These are phyloP conservation scores for Tetropium fuscum DNA, from an alignment of 2,888 invertebrate species.

Conservation along the genomic window DNA sequence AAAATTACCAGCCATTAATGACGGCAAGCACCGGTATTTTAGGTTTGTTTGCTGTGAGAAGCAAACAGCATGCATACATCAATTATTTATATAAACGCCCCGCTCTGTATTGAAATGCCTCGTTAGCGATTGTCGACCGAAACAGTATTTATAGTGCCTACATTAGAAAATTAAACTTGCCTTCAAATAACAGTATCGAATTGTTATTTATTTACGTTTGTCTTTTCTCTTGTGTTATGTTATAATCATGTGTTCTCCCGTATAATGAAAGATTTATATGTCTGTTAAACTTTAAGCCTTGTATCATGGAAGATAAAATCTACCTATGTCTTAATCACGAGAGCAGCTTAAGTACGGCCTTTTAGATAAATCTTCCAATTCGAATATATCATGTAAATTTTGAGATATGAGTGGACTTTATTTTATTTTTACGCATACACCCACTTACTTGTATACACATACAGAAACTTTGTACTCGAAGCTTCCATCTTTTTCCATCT, in stretches of 20 bases:
- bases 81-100: background rate
- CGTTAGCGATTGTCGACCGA: too few species aligned
- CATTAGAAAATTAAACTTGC: too few species aligned
- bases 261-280: background rate
- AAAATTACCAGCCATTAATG: slow-evolving; percentile 1
- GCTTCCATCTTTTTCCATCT: slow-evolving; percentile 4
- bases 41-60: slow-evolving; percentile 4
- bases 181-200: background rate
- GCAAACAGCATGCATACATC: background rate
- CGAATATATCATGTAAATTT: slow-evolving; percentile 35
- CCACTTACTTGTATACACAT: slow-evolving; percentile 13
- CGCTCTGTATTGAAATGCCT: background rate
- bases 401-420: slow-evolving; percentile 33
- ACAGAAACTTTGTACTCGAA: background rate
- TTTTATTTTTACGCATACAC: slow-evolving; percentile 34
- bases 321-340: slow-evolving; percentile 40
- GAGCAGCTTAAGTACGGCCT: slow-evolving; percentile 28
- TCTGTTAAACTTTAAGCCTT: slow-evolving; percentile 7
- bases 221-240: background rate
- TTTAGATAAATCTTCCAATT: slow-evolving; percentile 38
- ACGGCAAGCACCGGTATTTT: slow-evolving; percentile 8
- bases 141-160: too few species aligned
- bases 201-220: too few species aligned
- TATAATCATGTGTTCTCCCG: background rate
- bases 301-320: slow-evolving; percentile 33